phyloP scores from a whole-genome alignment of 1,140 invertebrate genomes.

The Archegozetes longisetosus region DNA sequence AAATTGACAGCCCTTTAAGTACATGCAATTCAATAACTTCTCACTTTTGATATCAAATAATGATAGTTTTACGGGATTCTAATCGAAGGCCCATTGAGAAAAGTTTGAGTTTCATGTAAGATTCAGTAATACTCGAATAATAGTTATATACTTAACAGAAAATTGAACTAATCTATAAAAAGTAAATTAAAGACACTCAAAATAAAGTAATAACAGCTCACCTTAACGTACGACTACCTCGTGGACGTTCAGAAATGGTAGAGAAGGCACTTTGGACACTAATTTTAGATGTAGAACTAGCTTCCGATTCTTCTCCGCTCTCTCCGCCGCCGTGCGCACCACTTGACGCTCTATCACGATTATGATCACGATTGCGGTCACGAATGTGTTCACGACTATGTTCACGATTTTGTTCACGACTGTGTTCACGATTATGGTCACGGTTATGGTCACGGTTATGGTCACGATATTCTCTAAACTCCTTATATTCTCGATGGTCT shows the following conservation, averaged over 20 bases:
- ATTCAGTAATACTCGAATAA: no score
- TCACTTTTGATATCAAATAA: no score
- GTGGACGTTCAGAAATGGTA: slow-evolving; percentile 20
- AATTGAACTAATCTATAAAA: no score
- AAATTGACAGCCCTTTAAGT: no score
- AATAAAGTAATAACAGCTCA: neutral
- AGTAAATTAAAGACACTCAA: neutral
- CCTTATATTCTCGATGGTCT: neutral
- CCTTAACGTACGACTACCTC: slow-evolving; percentile 20
- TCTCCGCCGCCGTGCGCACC: neutral
- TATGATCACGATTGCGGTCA: neutral
- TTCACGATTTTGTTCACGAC: neutral
- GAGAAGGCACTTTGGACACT: slow-evolving; percentile 22
- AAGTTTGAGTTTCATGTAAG: no score
- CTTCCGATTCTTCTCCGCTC: slow-evolving; percentile 20
- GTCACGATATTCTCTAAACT: neutral
- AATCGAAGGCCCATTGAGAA: no score
- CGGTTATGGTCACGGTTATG: neutral
- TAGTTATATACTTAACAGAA: no score
- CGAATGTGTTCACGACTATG: neutral
- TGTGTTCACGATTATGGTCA: no score
- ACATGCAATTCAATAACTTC: no score
- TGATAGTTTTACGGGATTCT: no score
- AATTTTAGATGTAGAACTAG: slow-evolving; percentile 21
- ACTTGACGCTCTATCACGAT: neutral